Evolutionary conservation across 2,113 vertebrate species (phyloP).

Genomic region (Sitta europaea): DNA sequence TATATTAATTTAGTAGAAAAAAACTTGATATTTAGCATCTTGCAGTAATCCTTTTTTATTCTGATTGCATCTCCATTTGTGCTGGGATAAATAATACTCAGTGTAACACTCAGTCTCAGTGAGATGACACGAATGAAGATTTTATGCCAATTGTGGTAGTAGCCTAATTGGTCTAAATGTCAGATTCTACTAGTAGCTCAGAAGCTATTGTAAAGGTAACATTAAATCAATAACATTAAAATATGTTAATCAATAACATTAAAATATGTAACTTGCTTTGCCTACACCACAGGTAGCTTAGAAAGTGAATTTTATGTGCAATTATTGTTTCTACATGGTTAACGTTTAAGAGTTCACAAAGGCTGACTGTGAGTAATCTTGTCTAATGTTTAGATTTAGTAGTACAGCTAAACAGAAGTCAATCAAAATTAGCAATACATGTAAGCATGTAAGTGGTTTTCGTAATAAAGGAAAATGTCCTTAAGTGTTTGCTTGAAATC

Average conservation of each 20-base stretch:
- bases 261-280: neutral
- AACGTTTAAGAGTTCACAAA: neutral
- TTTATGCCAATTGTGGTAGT: neutral
- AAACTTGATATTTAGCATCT: neutral
- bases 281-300: neutral
- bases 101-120: fast-evolving
- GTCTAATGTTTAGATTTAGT: neutral
- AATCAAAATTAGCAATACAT: neutral
- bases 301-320: neutral
- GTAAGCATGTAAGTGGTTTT: neutral
- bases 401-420: neutral
- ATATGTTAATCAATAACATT: no score
- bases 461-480: neutral
- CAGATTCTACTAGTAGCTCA: neutral
- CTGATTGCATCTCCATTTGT: neutral
- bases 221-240: no score
- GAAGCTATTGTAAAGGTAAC: no score
- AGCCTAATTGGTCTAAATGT: neutral
- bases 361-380: neutral
- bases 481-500: neutral
- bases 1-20: neutral
- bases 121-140: neutral
- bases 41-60: neutral
- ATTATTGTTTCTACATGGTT: neutral
- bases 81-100: neutral